phyloP scores from a whole-genome alignment of 2,113 vertebrate genomes.

The Sarotherodon lohbergeri region DNA sequence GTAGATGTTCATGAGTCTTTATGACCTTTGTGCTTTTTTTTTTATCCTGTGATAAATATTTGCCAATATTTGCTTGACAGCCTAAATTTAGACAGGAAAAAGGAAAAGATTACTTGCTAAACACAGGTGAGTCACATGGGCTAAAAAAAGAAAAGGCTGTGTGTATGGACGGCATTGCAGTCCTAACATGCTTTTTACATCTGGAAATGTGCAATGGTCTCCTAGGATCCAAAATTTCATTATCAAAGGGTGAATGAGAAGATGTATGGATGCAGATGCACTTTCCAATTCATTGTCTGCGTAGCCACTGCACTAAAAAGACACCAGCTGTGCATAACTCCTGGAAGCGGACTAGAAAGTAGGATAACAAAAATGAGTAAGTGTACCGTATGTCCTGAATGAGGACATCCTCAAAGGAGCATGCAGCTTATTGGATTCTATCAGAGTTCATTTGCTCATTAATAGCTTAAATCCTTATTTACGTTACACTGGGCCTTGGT shows the following conservation, averaged over 20 bases:
- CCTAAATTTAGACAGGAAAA: neutral
- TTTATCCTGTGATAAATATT: neutral
- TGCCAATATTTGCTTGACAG: neutral
- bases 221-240: neutral
- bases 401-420: neutral
- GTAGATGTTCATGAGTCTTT: neutral
- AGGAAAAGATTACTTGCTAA: neutral
- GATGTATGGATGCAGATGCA: neutral
- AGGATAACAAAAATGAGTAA: neutral
- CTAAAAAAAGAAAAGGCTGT: neutral
- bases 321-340: neutral
- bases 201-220: neutral
- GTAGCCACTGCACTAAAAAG: accelerated
- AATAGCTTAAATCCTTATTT: neutral
- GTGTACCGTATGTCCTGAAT: accelerated
- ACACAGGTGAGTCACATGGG: neutral
- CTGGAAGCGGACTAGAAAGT: neutral
- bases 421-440: neutral
- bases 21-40: neutral
- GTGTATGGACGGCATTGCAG: neutral
- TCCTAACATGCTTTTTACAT: neutral
- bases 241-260: neutral
- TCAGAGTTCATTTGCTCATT: neutral
- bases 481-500: neutral
- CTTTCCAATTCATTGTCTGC: neutral